Base-by-base conservation (phyloP, 2,888 invertebrate genomes). In the Euspilapteryx auroguttella region DNA sequence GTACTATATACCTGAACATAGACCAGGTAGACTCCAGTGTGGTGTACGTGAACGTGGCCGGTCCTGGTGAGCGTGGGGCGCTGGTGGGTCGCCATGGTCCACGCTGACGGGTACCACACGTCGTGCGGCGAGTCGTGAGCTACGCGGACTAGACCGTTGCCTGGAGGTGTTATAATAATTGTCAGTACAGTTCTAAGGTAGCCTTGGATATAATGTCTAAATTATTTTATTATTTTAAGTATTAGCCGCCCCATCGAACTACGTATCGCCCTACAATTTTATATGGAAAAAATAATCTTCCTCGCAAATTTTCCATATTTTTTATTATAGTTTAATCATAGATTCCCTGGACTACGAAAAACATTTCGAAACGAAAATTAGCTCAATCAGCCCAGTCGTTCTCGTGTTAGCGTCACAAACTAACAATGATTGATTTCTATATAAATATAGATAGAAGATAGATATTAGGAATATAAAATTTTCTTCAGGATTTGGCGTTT, bases 1-100 rank as follows among this genome's bases (percentile, higher is more conserved):
- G n/a, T n/a, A n/a, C n/a, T n/a, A n/a, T n/a, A n/a, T n/a, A 36
- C 84, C 79, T 86, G 87, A 0, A 86, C 87, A 47, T 90, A 90
- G 25, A 88, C 79, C 30, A 87, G 79, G 54, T 89, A 90, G 11
- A 90, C 66, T 14, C 90, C 90, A 1, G 82, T 57, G 38, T 86
- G 83, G 38, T 79, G 81, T 1, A 89, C 80, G 8, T 82, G 83
- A 1, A 89, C 57, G 28, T 79, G 77, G 1, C 89, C 89, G 33
- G 79, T 78, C 23, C 78, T 53, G 1, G 85, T 66, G 24, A 68
- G 68, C 32, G 86, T 86, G 35, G 82, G 78, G 12, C 78, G 64
- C 29, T 82, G 80, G 1, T 79, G 81, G 2, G 82, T 63, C 30
- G 78, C 68, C 20, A 61, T 44, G 21, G 85, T 82, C 86, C 83